Conservation (phyloP, 2,113 vertebrate genomes). For the Lipotes vexillifer region DNA sequence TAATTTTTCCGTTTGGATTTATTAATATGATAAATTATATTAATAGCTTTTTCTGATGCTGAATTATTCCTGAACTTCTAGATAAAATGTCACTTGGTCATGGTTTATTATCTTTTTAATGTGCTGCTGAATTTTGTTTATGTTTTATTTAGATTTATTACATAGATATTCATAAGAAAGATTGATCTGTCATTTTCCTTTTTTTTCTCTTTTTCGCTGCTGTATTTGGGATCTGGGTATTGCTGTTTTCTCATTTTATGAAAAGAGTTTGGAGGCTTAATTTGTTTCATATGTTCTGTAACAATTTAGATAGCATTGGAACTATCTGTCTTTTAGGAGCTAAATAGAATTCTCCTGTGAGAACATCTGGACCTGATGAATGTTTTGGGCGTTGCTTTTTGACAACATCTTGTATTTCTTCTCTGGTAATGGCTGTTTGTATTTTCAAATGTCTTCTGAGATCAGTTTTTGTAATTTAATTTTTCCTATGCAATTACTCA, state of each 20-base stretch:
- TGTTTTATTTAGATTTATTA: constrained; percentile 39
- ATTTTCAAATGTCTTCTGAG: constrained; percentile 23
- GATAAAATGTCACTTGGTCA: neutral
- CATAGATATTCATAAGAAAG: neutral
- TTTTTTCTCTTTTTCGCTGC: neutral
- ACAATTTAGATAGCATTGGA: neutral
- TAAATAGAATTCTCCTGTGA: neutral
- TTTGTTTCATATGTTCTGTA: neutral
- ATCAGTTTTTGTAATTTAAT: neutral
- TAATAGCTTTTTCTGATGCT: neutral
- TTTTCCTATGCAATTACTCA: neutral
- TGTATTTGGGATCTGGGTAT: neutral
- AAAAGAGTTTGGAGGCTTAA: neutral
- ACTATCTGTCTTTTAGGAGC: neutral
- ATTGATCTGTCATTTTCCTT: neutral
- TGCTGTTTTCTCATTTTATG: constrained; percentile 36
- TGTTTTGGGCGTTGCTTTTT: neutral
- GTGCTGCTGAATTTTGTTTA: neutral
- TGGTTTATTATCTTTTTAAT: constrained; percentile 40
- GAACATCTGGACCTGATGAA: neutral
- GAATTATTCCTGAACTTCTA: neutral
- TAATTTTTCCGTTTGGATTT: constrained; percentile 1
- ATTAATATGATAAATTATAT: constrained; percentile 15
- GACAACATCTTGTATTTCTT: neutral
- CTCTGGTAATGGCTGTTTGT: neutral